Evolutionary conservation across 1,140 invertebrate species (phyloP), one percentile per base, ranked within the genome.

Genomic region (Xylocopa sonorina): DNA sequence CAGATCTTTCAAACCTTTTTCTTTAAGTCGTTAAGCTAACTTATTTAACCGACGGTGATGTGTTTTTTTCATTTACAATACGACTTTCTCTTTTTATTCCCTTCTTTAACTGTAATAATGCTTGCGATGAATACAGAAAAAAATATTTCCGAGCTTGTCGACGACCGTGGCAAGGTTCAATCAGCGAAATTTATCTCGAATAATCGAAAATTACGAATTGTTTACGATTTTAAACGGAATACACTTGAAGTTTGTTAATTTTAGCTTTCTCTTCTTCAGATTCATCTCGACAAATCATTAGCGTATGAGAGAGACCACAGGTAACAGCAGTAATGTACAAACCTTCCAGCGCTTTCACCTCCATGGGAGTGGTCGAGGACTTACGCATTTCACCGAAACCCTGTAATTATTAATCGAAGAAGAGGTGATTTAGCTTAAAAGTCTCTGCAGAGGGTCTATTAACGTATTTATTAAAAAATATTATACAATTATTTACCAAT

Each of bases 351-450:
- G 95, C 95, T 80, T 96, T 97, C 21, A 98, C 97, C 93, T 98
- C 98, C 91, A 97, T 96, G n/a, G 98, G 97, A 48, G 94, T 95
- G 5, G 97, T 97, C 21, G 97, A 97, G 0, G 97, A 98, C 89
- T 97, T 98, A 88, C 96, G 96, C 89, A 96, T 95, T 84, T 98
- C 97, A 16, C 98, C 98, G 83, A 97, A 96, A 81, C 97, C 97
- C 96, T 97, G 88, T 29, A 87, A 87, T 48, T 29, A 76, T 57
- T 38, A n/a, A 62, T 41, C 6, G 0, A 27, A 29, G 7, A 43
- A 48, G 21, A 29, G 10, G 71, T n/a, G 32, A 24, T 41, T 73
- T 60, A 53, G 10, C 16, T 64, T 21, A 69, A 64, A 41, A 38
- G n/a, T 50, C n/a, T 50, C n/a, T 64, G 43, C 3, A 46, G n/a